Percentiles rank a stretch among this genome's conserved stretches.
phyloP scores from a whole-genome alignment of 2,797 vertebrate genomes.

The Microcaecilia unicolor region DNA sequence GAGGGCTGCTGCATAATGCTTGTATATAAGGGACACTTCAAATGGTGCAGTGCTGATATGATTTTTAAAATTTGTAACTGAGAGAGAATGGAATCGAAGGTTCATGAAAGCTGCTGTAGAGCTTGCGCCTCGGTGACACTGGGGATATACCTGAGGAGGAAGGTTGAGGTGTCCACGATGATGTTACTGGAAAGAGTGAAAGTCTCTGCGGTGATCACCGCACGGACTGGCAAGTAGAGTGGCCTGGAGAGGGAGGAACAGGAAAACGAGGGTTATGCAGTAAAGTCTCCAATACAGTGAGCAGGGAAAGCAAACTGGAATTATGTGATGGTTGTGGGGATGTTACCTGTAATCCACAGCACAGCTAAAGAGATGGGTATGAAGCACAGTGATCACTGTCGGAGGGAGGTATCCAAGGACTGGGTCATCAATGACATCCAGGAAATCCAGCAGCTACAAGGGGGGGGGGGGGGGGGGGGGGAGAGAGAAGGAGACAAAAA shows the following conservation, averaged over 20 bases:
- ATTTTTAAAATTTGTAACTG: too few relatives aligned
- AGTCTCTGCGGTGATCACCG: constrained; percentile 78
- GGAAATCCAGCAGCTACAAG: constrained; percentile 73
- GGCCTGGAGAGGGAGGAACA: constrained; percentile 53
- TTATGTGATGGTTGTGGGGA: too few relatives aligned
- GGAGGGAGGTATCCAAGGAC: constrained; percentile 84
- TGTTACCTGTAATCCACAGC: constrained; percentile 82
- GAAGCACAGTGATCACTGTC: constrained; percentile 78
- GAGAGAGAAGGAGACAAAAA: too few relatives aligned
- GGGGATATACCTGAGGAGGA: constrained; percentile 88
- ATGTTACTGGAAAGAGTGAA: constrained; percentile 90
- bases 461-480: too few relatives aligned
- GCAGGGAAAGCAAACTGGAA: background rate
- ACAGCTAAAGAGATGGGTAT: constrained; percentile 80
- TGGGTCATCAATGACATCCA: constrained; percentile 82
- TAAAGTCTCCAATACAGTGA: background rate
- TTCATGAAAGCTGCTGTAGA: too few relatives aligned
- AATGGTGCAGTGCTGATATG: too few relatives aligned
- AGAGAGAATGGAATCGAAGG: too few relatives aligned
- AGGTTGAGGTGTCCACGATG: constrained; percentile 83
- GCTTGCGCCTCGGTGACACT: too few relatives aligned
- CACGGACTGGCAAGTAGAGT: constrained; percentile 75
- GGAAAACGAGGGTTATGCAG: background rate
- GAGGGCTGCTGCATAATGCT: too few relatives aligned
- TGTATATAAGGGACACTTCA: too few relatives aligned